Evolutionary conservation across 2,797 vertebrate species (phyloP).

Genomic region (Cyprinella venusta): DNA sequence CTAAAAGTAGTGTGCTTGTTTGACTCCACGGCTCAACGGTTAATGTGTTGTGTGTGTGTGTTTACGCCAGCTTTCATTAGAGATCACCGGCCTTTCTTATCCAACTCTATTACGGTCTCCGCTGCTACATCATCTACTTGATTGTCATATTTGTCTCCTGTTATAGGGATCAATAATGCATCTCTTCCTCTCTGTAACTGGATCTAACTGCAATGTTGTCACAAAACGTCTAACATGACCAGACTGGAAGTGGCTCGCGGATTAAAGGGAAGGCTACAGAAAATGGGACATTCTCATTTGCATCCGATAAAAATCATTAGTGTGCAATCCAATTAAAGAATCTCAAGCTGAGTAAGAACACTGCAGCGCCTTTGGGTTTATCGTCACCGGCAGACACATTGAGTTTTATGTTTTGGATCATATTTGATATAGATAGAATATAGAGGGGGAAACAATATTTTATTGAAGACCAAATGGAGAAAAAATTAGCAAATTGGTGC

Average conservation of each 20-base stretch:
- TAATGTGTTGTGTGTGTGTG: conserved; percentile 25
- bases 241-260: conserved; percentile 45
- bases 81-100: conserved; percentile 48
- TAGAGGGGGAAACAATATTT: not conserved
- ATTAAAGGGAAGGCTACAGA: conserved; percentile 58
- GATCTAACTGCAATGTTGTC: conserved; percentile 60
- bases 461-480: not conserved
- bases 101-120: conserved; percentile 44
- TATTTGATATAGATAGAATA: not conserved
- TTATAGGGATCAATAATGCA: conserved; percentile 25
- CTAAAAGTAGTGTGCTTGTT: not conserved
- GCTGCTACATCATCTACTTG: not conserved
- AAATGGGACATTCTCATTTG: conserved; percentile 64
- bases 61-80: conserved; percentile 32
- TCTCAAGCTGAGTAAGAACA: conserved; percentile 43
- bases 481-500: not conserved
- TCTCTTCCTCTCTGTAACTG: conserved; percentile 66
- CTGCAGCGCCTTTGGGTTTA: not conserved
- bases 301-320: conserved; percentile 77
- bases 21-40: not conserved
- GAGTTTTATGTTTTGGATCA: not conserved
- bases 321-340: conserved; percentile 67
- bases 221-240: conserved; percentile 54
- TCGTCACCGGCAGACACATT: too few species aligned
- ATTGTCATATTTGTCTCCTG: not conserved